A percentile compares a stretch with the other conserved stretches of the same genome.
phyloP scores from a whole-genome alignment of 2,113 vertebrate species.

The Engystomops pustulosus region DNA sequence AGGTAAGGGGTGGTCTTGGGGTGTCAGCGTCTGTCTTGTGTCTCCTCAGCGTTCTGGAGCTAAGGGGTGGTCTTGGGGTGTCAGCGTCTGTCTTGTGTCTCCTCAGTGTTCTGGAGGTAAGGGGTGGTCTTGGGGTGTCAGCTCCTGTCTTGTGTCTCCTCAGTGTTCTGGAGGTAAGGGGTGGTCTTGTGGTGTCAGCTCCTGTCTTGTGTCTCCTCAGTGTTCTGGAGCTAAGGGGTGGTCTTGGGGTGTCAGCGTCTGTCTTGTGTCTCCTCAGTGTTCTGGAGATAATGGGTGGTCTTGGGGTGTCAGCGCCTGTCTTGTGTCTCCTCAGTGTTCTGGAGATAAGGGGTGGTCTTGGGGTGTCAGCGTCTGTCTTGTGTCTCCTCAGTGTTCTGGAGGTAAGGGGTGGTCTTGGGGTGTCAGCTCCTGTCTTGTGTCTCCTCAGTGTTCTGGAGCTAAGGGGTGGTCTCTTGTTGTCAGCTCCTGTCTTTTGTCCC shows the following conservation, averaged over 20 bases:
- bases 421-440: neutral
- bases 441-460: constrained; percentile 78
- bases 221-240: constrained; percentile 84
- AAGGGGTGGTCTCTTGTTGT: constrained; percentile 72
- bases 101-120: constrained; percentile 83
- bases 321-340: constrained; percentile 73
- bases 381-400: constrained; percentile 74
- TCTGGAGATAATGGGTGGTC: constrained; percentile 83
- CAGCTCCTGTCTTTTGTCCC: constrained; percentile 16
- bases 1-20: constrained; percentile 78
- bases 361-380: neutral
- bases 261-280: constrained; percentile 67
- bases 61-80: constrained; percentile 72
- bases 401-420: constrained; percentile 78
- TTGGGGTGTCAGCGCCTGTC: neutral
- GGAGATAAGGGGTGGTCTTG: constrained; percentile 79
- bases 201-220: constrained; percentile 65
- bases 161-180: constrained; percentile 85
- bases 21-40: neutral
- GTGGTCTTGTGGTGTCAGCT: neutral
- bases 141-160: constrained; percentile 54
- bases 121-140: constrained; percentile 63
- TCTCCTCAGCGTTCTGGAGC: constrained; percentile 78
- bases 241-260: neutral
- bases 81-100: neutral